Evolutionary conservation across 2,113 vertebrate genomes (phyloP).

Genomic region (Puma concolor): DNA sequence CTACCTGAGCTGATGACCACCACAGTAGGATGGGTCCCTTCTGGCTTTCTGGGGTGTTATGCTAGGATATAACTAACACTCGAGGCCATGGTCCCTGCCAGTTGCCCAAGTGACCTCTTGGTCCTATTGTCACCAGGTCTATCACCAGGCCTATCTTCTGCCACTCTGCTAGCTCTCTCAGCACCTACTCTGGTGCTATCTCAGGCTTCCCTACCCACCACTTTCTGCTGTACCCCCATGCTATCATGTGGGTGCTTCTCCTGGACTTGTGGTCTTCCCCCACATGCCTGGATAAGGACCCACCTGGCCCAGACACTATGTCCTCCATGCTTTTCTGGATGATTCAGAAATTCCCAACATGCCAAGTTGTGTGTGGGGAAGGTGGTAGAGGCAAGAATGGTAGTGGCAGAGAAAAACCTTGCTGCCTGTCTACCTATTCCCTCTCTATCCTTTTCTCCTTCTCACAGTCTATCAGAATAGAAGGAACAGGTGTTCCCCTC

Average conservation of each 20-base stretch:
- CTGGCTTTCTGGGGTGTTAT: not conserved
- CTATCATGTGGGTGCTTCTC: not conserved
- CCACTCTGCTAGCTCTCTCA: not conserved
- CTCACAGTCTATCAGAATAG: too few species aligned
- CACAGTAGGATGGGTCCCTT: rapidly evolving
- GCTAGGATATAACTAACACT: not conserved
- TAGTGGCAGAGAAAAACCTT: not conserved
- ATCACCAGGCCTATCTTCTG: not conserved
- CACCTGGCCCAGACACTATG: not conserved
- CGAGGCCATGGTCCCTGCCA: not conserved
- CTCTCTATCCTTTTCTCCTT: not conserved
- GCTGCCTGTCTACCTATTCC: not conserved
- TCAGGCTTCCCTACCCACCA: not conserved
- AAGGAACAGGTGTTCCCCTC: not conserved
- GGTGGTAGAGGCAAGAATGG: not conserved
- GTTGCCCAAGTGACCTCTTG: not conserved
- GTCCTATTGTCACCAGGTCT: not conserved
- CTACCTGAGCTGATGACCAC: not conserved
- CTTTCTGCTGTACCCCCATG: not conserved
- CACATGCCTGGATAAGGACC: not conserved
- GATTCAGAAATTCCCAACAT: not conserved
- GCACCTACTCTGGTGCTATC: not conserved
- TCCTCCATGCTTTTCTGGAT: not conserved
- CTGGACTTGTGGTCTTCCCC: not conserved
- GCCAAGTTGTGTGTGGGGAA: not conserved